phyloP scores from a whole-genome alignment of 2,797 vertebrate genomes.

The Falco novaeseelandiae region DNA sequence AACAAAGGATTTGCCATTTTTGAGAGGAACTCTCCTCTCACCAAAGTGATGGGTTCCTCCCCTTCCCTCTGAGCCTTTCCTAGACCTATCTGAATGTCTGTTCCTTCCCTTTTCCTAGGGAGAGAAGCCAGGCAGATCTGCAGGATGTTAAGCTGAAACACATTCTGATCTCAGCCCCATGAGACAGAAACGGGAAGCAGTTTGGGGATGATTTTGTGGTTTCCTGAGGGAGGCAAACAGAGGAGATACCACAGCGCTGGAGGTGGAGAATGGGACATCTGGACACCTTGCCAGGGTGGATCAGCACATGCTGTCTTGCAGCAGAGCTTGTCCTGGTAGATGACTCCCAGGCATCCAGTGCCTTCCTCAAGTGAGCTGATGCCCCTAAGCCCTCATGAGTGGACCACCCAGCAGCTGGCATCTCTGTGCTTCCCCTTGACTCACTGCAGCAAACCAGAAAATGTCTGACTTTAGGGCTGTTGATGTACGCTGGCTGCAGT shows the following conservation, averaged over 20 bases:
- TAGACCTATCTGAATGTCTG: background rate
- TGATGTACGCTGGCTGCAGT: background rate
- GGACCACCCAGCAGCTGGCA: background rate
- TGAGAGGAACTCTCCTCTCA: background rate
- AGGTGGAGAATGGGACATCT: background rate
- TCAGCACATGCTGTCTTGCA: background rate
- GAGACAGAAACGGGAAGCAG: background rate
- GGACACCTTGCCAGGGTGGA: background rate
- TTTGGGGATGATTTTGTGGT: background rate
- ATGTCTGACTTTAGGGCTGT: background rate
- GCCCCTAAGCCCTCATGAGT: fast-evolving
- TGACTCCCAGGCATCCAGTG: background rate
- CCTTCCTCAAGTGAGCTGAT: background rate
- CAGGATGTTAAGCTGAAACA: background rate
- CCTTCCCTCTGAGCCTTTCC: background rate
- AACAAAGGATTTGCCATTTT: background rate
- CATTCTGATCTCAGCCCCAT: background rate
- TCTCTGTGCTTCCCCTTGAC: background rate
- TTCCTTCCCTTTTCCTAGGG: background rate
- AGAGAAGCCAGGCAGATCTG: background rate
- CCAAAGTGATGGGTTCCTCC: background rate
- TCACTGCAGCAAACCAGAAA: fast-evolving
- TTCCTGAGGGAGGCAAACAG: background rate
- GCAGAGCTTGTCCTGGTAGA: background rate
- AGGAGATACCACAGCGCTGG: background rate